Evolutionary conservation across 2,888 invertebrate genomes (phyloP).

Genomic region (Phalera bucephala): DNA sequence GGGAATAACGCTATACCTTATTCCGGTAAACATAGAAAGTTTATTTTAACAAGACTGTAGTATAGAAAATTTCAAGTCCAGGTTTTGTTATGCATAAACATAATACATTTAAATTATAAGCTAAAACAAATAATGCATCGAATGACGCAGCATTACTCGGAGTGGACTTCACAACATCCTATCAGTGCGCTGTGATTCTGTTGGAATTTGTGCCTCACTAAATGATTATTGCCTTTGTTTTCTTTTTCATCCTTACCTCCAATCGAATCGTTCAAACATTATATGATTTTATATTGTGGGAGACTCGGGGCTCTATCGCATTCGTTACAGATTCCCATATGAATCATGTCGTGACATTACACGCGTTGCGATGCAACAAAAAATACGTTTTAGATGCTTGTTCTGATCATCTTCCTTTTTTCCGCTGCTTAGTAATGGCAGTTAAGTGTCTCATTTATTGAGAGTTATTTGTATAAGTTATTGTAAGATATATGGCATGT

Average conservation of each 20-base stretch:
- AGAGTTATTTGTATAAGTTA: no score
- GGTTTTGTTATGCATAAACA: no score
- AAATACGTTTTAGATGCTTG: not conserved
- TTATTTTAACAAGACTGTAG: no score
- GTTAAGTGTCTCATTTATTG: no score
- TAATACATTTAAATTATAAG: no score
- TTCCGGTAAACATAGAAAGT: no score
- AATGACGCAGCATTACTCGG: conserved; percentile 22
- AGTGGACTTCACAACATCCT: conserved; percentile 47
- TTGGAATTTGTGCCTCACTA: conserved; percentile 66
- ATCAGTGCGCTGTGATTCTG: conserved; percentile 54
- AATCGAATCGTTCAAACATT: conserved; percentile 61
- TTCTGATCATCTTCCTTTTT: not conserved
- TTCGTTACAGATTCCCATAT: conserved; percentile 19
- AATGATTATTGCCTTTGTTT: conserved; percentile 64
- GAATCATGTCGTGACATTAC: conserved; percentile 27
- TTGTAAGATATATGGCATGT: not conserved
- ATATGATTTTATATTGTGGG: conserved; percentile 55
- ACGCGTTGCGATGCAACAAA: conserved; percentile 16
- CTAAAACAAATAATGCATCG: no score
- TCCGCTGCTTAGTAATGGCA: not conserved
- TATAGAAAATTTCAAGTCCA: no score
- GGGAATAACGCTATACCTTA: no score
- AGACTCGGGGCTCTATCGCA: conserved; percentile 29
- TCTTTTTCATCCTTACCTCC: conserved; percentile 54